Evolutionary conservation across 2,888 invertebrate genomes (phyloP).

Genomic region (Melieria omissa): DNA sequence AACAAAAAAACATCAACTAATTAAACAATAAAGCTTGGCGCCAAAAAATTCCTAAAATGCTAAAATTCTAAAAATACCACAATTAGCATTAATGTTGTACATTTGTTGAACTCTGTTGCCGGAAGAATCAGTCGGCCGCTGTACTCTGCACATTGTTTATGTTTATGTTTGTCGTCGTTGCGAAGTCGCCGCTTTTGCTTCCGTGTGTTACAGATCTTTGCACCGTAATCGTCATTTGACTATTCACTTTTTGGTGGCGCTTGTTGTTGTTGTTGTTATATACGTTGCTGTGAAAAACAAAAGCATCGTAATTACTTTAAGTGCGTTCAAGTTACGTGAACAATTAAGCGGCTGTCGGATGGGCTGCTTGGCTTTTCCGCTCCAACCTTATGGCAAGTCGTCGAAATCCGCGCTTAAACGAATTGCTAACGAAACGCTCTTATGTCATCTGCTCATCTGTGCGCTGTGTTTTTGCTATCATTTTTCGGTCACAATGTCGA

Average conservation of each 20-base stretch:
- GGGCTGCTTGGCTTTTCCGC: not conserved
- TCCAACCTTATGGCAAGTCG: too few species aligned
- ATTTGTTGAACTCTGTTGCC: not conserved
- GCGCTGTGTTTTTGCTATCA: not conserved
- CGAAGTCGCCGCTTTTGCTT: not conserved
- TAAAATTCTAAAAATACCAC: too few species aligned
- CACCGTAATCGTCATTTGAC: not conserved
- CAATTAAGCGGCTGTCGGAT: slow-evolving; percentile 16
- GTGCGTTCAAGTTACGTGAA: slow-evolving; percentile 14
- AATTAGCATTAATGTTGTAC: too few species aligned
- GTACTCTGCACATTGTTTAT: not conserved
- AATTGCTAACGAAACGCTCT: slow-evolving; percentile 40
- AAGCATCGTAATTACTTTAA: slow-evolving; percentile 3
- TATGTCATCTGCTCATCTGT: slow-evolving; percentile 23
- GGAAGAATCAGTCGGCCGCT: not conserved
- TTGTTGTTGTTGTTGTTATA: too few species aligned
- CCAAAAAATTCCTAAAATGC: too few species aligned
- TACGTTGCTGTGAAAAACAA: not conserved
- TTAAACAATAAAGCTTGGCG: too few species aligned
- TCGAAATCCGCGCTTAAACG: not conserved
- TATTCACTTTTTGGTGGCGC: not conserved
- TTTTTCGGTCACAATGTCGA: slow-evolving; percentile 8
- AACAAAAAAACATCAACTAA: too few species aligned
- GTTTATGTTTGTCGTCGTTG: not conserved
- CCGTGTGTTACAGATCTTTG: not conserved